Conservation (phyloP, 2,888 invertebrate genomes). For the Monoplex corrugatus region DNA sequence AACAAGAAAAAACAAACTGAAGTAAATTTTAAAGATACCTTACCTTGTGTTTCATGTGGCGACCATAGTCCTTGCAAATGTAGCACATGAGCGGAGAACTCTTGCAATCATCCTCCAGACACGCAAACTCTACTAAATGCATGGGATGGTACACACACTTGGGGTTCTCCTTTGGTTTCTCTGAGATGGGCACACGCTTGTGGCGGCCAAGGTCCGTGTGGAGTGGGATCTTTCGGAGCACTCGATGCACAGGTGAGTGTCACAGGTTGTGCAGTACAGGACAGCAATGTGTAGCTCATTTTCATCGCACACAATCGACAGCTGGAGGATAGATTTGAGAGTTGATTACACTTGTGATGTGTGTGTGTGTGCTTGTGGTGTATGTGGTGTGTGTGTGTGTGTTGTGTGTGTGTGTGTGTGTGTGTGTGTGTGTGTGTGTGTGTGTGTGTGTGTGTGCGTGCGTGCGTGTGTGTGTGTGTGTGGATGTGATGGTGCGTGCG, state of each 20-base stretch:
- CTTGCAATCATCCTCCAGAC: conserved; percentile 84
- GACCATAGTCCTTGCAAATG: conserved; percentile 85
- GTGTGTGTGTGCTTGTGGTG: neutral
- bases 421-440: neutral
- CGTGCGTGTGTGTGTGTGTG: neutral
- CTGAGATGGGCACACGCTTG: conserved; percentile 84
- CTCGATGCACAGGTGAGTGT: conserved; percentile 84
- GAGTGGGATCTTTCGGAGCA: conserved; percentile 84
- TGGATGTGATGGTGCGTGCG: neutral
- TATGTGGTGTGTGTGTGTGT: neutral
- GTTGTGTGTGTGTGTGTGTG: neutral
- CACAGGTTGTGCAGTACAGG: conserved; percentile 84
- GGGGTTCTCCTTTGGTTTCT: conserved; percentile 84
- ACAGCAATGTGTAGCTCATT: conserved; percentile 84
- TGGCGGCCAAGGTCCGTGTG: conserved; percentile 84
- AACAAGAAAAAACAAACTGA: neutral
- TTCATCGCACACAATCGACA: conserved; percentile 84
- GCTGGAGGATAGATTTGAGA: conserved; percentile 69
- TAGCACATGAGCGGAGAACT: conserved; percentile 84
- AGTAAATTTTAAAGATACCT: neutral
- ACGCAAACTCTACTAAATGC: conserved; percentile 84
- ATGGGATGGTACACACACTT: conserved; percentile 84
- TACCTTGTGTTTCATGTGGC: conserved; percentile 84
- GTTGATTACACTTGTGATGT: neutral
- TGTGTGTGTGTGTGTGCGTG: neutral